These are phyloP conservation scores for Eulemur mongoz DNA, from an alignment of 2,797 vertebrate genomes.

Conservation along the genomic window DNA sequence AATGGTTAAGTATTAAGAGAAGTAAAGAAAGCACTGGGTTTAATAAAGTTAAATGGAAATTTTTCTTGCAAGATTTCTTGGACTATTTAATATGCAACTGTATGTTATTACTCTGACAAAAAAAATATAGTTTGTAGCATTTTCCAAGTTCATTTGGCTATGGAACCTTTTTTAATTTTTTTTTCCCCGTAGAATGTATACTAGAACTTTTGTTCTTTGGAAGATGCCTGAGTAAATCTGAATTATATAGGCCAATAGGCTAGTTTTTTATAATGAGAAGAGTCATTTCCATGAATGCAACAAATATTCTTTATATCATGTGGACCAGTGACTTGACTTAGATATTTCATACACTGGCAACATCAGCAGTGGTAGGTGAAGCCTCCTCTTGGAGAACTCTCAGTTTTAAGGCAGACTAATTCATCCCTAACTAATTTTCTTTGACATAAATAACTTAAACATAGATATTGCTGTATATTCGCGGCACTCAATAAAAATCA, in stretches of 20 bases:
- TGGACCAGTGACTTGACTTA: neutral
- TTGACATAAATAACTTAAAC: neutral
- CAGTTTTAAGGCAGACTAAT: neutral
- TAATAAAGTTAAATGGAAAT: neutral
- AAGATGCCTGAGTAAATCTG: neutral
- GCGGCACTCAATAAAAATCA: neutral
- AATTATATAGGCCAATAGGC: neutral
- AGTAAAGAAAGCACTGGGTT: neutral
- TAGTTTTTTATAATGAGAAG: neutral
- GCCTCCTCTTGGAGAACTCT: neutral
- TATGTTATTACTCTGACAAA: neutral
- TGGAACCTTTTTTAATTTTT: neutral
- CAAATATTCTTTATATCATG: neutral
- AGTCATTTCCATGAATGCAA: neutral
- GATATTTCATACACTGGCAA: neutral
- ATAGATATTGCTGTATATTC: neutral
- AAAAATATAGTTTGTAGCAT: neutral
- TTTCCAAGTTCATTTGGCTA: neutral
- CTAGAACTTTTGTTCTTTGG: neutral
- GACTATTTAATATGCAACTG: neutral
- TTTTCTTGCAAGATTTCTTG: neutral
- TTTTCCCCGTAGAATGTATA: fast-evolving
- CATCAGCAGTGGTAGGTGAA: neutral
- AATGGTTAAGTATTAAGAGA: neutral
- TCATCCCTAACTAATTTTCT: neutral